A percentile compares a stretch with the other conserved stretches of the same genome.
Conservation (phyloP, 2,888 invertebrate species). For the Eurois occulta region DNA sequence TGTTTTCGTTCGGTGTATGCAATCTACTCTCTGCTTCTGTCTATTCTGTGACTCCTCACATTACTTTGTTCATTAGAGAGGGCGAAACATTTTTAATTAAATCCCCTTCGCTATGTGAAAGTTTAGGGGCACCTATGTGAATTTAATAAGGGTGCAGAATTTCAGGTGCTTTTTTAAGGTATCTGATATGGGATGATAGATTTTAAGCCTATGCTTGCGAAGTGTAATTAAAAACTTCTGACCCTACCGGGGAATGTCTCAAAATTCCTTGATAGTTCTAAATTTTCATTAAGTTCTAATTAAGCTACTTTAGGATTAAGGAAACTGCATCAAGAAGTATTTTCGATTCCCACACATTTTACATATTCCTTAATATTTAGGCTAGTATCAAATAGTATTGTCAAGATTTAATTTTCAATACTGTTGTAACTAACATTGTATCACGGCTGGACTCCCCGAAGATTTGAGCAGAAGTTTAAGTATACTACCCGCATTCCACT, state of each 20-base stretch:
- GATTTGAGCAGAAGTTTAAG: not conserved
- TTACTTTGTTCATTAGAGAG: constrained; percentile 69
- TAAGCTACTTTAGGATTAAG: too few species aligned
- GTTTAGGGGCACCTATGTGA: constrained; percentile 44
- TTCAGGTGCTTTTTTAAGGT: constrained; percentile 34
- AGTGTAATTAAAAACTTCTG: not conserved
- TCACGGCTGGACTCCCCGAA: not conserved
- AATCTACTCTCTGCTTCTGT: not conserved
- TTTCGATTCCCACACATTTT: not conserved
- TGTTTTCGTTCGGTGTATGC: not conserved
- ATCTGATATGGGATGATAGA: not conserved
- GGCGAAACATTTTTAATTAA: constrained; percentile 64
- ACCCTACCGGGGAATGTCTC: too few species aligned
- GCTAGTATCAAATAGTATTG: not conserved
- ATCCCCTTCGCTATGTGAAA: constrained; percentile 37
- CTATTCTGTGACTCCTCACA: constrained; percentile 55
- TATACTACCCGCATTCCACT: not conserved
- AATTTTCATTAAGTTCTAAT: too few species aligned
- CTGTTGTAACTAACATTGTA: not conserved
- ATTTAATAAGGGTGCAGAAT: constrained; percentile 42
- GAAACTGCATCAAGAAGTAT: not conserved
- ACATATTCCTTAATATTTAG: too few species aligned
- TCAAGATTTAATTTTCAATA: not conserved
- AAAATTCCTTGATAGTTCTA: not conserved
- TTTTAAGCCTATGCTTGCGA: not conserved